phyloP scores from a whole-genome alignment of 1,140 invertebrate species.

The Heliconius hermathena region DNA sequence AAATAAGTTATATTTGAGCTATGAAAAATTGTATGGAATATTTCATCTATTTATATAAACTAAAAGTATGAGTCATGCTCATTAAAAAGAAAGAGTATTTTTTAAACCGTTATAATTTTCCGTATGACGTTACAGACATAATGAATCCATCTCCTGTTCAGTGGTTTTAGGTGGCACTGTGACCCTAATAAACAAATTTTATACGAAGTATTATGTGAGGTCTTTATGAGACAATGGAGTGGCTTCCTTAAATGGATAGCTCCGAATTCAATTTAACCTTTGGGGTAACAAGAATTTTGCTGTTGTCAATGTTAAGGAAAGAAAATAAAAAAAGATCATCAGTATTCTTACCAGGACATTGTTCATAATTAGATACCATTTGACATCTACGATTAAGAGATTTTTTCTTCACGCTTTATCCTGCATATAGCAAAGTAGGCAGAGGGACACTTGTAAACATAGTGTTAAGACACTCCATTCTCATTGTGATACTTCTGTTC shows the following conservation, averaged over 20 bases:
- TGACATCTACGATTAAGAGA: too few species aligned
- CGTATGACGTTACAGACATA: background rate
- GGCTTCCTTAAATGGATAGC: background rate
- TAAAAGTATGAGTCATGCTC: background rate
- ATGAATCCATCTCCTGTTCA: background rate
- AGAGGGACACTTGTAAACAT: too few species aligned
- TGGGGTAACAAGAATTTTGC: too few species aligned
- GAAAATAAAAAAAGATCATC: too few species aligned
- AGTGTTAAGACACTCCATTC: too few species aligned
- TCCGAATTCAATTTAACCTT: background rate
- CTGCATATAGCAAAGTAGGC: too few species aligned
- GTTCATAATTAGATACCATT: too few species aligned
- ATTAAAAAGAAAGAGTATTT: background rate
- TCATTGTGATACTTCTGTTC: too few species aligned
- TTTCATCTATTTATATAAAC: background rate
- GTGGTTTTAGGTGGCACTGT: background rate
- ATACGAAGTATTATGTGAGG: background rate
- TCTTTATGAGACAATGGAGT: background rate
- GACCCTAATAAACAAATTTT: background rate
- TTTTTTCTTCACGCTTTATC: too few species aligned
- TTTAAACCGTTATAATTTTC: slow-evolving; percentile 6
- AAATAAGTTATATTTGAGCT: background rate
- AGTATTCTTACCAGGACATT: too few species aligned
- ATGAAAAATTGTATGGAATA: background rate
- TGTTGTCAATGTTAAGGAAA: too few species aligned